phyloP scores from a whole-genome alignment of 64 coral and sea anemone genomes.

The Hydrozoanthus tunicans region DNA sequence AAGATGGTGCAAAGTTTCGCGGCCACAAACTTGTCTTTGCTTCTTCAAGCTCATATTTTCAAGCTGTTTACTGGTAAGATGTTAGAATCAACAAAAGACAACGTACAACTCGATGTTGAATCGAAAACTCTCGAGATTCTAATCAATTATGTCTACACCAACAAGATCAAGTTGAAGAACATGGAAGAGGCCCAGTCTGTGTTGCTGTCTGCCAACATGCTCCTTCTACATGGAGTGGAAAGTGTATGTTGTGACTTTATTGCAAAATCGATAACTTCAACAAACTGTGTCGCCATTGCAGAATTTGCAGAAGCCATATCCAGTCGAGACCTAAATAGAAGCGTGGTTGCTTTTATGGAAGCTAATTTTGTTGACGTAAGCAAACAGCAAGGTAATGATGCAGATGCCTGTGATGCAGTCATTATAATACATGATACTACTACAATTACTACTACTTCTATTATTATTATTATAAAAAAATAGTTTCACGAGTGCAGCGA shows the following conservation, averaged over 20 bases:
- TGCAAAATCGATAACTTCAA: slow-evolving; percentile 36
- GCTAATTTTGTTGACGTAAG: slow-evolving; percentile 50
- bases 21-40: slow-evolving; percentile 66
- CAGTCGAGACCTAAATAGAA: slow-evolving; percentile 57
- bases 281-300: slow-evolving; percentile 45
- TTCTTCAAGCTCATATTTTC: slow-evolving; percentile 60
- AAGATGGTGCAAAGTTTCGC: slow-evolving; percentile 19
- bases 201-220: slow-evolving; percentile 53
- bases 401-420: too few relatives aligned
- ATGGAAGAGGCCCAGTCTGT: slow-evolving; percentile 37
- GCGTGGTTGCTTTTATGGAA: slow-evolving; percentile 55
- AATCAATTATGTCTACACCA: slow-evolving; percentile 65
- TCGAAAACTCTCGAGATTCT: slow-evolving; percentile 45
- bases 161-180: slow-evolving; percentile 45
- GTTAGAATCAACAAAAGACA: slow-evolving; percentile 55
- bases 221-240: slow-evolving; percentile 51
- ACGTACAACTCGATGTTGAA: slow-evolving; percentile 52
- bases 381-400: slow-evolving; percentile 41
- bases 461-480: too few relatives aligned
- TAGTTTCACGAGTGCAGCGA: too few relatives aligned
- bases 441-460: too few relatives aligned
- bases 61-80: slow-evolving; percentile 69
- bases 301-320: slow-evolving; percentile 59
- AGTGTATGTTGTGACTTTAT: slow-evolving; percentile 54
- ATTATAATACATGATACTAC: too few relatives aligned